Percentiles rank a stretch among this genome's conserved stretches.
These are phyloP conservation scores for Podarcis raffonei DNA, from an alignment of 2,113 vertebrate species.

Conservation along the genomic window DNA sequence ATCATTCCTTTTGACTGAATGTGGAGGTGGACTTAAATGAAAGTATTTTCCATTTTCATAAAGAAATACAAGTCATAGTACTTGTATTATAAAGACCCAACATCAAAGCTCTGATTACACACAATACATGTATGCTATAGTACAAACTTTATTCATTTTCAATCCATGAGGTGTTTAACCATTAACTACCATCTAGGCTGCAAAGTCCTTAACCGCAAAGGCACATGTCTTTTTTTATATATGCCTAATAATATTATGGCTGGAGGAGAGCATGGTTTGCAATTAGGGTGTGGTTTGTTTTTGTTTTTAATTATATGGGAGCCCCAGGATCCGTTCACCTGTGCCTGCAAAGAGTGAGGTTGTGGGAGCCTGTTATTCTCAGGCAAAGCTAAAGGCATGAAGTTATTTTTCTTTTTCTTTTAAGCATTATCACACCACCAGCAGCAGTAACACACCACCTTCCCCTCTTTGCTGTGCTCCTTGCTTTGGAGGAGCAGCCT, in stretches of 20 bases:
- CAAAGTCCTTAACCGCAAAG: not conserved
- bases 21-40: not conserved
- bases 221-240: not conserved
- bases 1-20: not conserved
- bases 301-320: not conserved
- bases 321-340: not conserved
- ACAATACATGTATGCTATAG: not conserved
- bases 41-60: not conserved
- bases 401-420: too few species aligned
- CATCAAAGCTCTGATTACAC: not conserved
- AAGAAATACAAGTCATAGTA: not conserved
- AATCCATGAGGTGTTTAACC: not conserved
- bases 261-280: not conserved
- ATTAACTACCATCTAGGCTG: not conserved
- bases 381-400: not conserved
- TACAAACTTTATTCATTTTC: not conserved
- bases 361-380: fast-evolving
- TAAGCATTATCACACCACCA: too few species aligned
- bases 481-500: not conserved
- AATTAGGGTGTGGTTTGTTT: not conserved
- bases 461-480: not conserved
- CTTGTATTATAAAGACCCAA: not conserved
- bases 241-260: not conserved
- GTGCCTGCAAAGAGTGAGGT: not conserved
- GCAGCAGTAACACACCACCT: not conserved